Base-by-base conservation (phyloP, 2,888 invertebrate species). In the Acronicta alni region DNA sequence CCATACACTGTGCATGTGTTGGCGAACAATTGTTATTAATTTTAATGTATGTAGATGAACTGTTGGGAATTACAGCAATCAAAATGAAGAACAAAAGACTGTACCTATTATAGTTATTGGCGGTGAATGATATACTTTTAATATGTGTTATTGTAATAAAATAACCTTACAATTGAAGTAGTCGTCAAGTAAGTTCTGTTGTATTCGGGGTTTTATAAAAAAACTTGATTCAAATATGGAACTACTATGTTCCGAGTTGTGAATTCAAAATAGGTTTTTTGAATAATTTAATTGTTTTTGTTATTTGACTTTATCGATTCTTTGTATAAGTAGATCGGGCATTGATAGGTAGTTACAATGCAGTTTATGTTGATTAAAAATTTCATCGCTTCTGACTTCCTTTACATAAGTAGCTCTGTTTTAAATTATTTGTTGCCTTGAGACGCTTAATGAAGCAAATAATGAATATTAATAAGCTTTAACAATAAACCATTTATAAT, bases 401-500 rank as follows among this genome's bases (percentile, higher is more conserved):
- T 67, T 57, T 35, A 51, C 45, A 41, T 54, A 51, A 55, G 41
- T 59, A 55, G 49, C 47, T 64, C 48, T 38, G 48, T 59, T 72
- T 67, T 49, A 74, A 70, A 70, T 68, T 72, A 72, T 72, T 64
- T 51, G 41, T 37, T 60, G 47, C 67, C 56, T 10, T 58, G 45
- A 20, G 44, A 47, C 16, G 26, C 65, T 57, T 77, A 77, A 77
- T 74, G 74, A 75, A 76, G 68, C 57, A 72, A 74, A 78, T 74
- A 73, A 77, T 80, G 76, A 75, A 81, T 81, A 80, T 81, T 80
- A 69, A 80, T 75, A 54, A 7, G 60, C 23, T 73, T 59, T 73
- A 82, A 84, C 83, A 81, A 84, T 83, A 74, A 67, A 64, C 59
- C 46, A 69, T 79, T 79, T 71, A 72, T 75, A 76, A 76, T 65